Evolutionary conservation across 2,797 vertebrate species (phyloP).

Genomic region (Steatocranus sp.): DNA sequence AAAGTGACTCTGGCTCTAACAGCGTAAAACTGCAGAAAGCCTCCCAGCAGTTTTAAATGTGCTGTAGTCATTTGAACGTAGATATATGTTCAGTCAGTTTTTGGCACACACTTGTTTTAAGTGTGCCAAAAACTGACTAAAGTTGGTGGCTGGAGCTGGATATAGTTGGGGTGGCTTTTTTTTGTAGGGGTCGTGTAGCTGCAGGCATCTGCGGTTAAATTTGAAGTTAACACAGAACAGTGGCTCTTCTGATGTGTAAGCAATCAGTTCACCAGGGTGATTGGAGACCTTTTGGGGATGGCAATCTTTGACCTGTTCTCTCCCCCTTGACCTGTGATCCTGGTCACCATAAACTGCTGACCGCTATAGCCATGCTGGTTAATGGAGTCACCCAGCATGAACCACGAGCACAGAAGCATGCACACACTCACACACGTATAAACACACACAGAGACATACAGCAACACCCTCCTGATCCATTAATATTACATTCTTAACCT

Average conservation of each 20-base stretch:
- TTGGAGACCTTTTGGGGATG: constrained; percentile 60
- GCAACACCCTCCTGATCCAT: constrained; percentile 50
- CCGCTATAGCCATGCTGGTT: constrained; percentile 31
- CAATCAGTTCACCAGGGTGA: constrained; percentile 67
- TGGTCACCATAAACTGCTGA: constrained; percentile 68
- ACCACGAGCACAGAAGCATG: constrained; percentile 6
- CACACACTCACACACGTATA: constrained; percentile 10
- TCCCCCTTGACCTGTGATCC: constrained; percentile 67
- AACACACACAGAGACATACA: constrained; percentile 19
- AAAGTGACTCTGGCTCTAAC: not conserved
- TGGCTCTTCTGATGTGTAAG: constrained; percentile 67
- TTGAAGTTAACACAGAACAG: constrained; percentile 48
- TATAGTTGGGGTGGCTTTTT: not conserved
- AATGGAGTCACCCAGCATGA: constrained; percentile 52
- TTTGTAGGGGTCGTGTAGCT: not conserved
- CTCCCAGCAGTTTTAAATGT: not conserved
- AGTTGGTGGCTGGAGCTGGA: too few relatives aligned
- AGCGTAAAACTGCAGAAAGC: not conserved
- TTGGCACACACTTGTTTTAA: not conserved
- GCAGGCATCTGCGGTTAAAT: constrained; percentile 37
- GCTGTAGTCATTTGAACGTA: not conserved
- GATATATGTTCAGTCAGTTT: not conserved
- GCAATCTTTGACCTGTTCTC: constrained; percentile 66
- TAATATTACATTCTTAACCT: constrained; percentile 68
- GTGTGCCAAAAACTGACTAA: not conserved